These are phyloP conservation scores for Lamprologus speciosus DNA, from an alignment of 2,113 vertebrate genomes.

Conservation along the genomic window DNA sequence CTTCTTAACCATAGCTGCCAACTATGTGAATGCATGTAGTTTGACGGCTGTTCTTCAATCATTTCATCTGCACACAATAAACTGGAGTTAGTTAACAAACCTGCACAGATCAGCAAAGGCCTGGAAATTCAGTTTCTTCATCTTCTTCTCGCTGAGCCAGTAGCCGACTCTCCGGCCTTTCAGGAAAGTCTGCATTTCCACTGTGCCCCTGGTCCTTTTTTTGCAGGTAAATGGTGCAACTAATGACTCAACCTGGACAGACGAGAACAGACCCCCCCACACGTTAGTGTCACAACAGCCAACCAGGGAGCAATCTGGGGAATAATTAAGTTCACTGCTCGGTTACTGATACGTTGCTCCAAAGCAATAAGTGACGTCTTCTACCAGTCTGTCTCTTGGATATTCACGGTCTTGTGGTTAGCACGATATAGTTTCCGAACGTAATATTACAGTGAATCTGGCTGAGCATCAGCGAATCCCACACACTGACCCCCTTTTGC, in stretches of 20 bases:
- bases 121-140: constrained; percentile 96
- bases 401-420: background rate
- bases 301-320: background rate
- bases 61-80: background rate
- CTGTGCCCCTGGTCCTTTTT: constrained; percentile 1
- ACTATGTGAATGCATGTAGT: background rate
- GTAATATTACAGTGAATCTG: background rate
- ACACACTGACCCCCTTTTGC: background rate
- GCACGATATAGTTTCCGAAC: background rate
- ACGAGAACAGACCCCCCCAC: background rate
- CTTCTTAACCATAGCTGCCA: background rate
- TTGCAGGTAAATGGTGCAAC: constrained; percentile 25
- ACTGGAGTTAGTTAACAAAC: constrained; percentile 50
- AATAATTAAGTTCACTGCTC: background rate
- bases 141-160: constrained; percentile 98
- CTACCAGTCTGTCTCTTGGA: background rate
- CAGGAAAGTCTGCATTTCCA: constrained; percentile 91
- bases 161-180: constrained; percentile 91
- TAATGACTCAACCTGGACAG: constrained; percentile 39
- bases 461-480: constrained; percentile 19
- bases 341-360: background rate
- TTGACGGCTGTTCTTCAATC: background rate
- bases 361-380: background rate
- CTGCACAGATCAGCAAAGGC: constrained; percentile 95
- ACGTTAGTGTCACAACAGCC: background rate